Evolutionary conservation across 2,797 vertebrate species (phyloP), one percentile per base, ranked within the genome.

Genomic region (Arctocebus calabarensis): DNA sequence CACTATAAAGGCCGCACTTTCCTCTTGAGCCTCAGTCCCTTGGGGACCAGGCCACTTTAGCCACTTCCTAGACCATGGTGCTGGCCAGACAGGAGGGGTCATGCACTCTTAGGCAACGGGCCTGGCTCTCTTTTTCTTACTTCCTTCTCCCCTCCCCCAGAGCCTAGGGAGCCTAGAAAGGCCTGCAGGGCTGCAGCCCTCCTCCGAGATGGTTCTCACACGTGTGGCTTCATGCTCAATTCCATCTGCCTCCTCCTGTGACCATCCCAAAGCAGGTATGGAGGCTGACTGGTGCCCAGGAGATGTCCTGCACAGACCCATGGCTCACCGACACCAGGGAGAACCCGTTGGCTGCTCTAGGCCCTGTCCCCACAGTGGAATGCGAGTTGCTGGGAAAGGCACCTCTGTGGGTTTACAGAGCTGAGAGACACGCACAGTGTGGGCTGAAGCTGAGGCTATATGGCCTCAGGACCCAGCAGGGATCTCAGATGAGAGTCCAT

Each of bases 151-250:
- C 78, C 79, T 52, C 7, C 19, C 23, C 68, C 20, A n/a, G 40
- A 48, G 71, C 5, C 48, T 16, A 8, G n/a, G 20, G 40, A 14
- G n/a, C 5, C 62, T 17, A 12, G n/a, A 14, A 40, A 29, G 48
- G n/a, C 27, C 81, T 3, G 32, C 59, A 2, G 57, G 68, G 57
- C 43, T 2, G 0, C 3, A 1, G 3, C 78, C 78, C 19, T 3
- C 32, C 25, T 59, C 55, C 0, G 6, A 74, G 29, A 55, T 12
- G 79, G 23, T 61, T 10, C 7, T 27, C 32, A 23, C 55, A 55
- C 0, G 2, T 1, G 7, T 6, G 14, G 29, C 19, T 13, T 55
- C 37, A 45, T 16, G 7, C 12, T 19, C 3, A 5, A 52, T 61
- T 29, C 25, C 2, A 14, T 27, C 3, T 1, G 14, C 8, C 20